Evolutionary conservation across 2,888 invertebrate species (phyloP), one percentile per base, ranked within the genome.

Genomic region (Tuberolachnus salignus): DNA sequence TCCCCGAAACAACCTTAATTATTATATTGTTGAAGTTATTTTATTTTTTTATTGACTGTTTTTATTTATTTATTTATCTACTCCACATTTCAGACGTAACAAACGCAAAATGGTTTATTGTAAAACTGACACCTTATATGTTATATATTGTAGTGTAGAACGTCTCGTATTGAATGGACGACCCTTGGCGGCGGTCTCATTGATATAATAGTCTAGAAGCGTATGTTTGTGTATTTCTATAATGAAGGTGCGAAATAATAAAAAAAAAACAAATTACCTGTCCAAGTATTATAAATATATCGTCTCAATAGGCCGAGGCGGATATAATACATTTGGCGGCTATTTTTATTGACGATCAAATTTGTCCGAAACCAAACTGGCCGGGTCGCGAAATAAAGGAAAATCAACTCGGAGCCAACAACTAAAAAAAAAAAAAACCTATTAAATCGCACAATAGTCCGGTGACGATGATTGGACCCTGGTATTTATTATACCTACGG

Each of bases 151-250:
- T n/a, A n/a, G n/a, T n/a, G n/a, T n/a, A n/a, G n/a, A n/a, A n/a
- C n/a, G n/a, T n/a, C n/a, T n/a, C 59, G 14, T 59, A 59, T n/a
- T 19, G 59, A 49, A 59, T 59, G n/a, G n/a, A n/a, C n/a, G 71
- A 59, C 59, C 71, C 59, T 14, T 9, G 71, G 71, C n/a, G n/a
- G n/a, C 71, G 71, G 71, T 72, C 59, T 59, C 59, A 72, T 72
- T 72, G 71, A 72, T 72, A 59, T 72, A 59, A 49, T n/a, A n/a
- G 26, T 26, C 26, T 72, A 59, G 71, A 59, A 72, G 10, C 26
- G 57, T 72, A n/a, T n/a, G n/a, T n/a, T n/a, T n/a, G n/a, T n/a
- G n/a, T n/a, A n/a, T 34, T 26, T 49, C 59, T 59, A 59, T n/a
- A n/a, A n/a, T n/a, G n/a, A 72, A 72, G 71, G 71, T 59, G 59